Evolutionary conservation across 2,113 vertebrate species (phyloP), one percentile per base, ranked within the genome.

Genomic region (Gymnocephalus cernua): DNA sequence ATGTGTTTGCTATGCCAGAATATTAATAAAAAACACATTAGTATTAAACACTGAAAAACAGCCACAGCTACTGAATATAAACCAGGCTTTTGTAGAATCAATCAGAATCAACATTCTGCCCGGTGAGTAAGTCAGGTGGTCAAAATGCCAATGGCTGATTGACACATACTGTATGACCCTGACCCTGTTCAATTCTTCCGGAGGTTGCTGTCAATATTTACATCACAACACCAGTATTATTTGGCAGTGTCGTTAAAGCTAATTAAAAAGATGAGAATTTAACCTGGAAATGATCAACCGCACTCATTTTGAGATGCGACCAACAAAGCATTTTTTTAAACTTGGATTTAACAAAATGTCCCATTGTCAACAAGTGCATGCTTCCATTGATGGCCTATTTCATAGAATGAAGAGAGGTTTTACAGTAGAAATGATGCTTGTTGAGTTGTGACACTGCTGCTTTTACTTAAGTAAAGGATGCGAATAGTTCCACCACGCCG

Each of bases 171-270:
- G 23, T 9, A 35, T 68, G 67, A 74, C 58, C 35, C 41, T 63
- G 66, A 61, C 41, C 63, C 58, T 4, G 1, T 27, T 16, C 4
- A 58, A 27, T n/a, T 47, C 56, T 57, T 62, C 51, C 62, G 41
- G 13, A 72, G 35, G n/a, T 44, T 80, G 23, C 73, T 50, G 59
- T 85, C 71, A 77, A 58, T 76, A 85, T 56, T 27, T 50, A 44
- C 47, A 79, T 74, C 41, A 25, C 74, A 82, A 77, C 67, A 77
- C 35, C 58, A 45, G 64, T 73, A 77, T 57, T 45, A 35, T 88
- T 69, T 64, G n/a, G 35, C 45, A 70, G 6, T 59, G n/a, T 27
- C 48, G 19, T 65, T 77, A 57, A 27, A 72, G 65, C 2, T 71
- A 75, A 82, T 65, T 67, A 35, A 57, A 69, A 29, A 4, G 32